Conservation (phyloP, 2,113 vertebrate species). For the Nibea coibor region DNA sequence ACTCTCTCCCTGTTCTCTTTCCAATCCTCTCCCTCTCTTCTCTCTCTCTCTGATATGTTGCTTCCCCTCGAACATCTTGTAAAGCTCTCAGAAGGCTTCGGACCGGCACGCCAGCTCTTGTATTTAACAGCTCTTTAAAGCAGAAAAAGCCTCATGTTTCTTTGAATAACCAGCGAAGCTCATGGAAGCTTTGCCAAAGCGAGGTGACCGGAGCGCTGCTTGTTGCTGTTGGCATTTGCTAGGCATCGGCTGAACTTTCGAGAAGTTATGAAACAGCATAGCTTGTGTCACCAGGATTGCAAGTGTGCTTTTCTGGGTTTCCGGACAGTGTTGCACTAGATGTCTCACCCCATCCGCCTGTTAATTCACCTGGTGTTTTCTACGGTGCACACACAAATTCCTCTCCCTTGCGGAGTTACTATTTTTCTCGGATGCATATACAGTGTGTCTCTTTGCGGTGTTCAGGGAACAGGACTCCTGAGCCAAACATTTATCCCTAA, state of each 20-base stretch:
- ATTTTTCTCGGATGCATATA: neutral
- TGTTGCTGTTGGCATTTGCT: constrained; percentile 71
- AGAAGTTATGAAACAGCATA: constrained; percentile 70
- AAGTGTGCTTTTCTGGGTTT: constrained; percentile 9
- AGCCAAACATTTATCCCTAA: neutral
- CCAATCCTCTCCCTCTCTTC: constrained; percentile 11
- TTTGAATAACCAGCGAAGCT: constrained; percentile 47
- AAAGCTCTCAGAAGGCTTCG: constrained; percentile 48
- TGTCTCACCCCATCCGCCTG: neutral
- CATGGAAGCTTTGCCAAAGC: constrained; percentile 42
- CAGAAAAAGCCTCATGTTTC: constrained; percentile 16
- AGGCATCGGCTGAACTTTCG: constrained; percentile 54
- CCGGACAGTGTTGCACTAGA: constrained; percentile 4
- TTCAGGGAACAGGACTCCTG: neutral
- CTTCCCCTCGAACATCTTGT: constrained; percentile 51
- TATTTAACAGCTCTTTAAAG: constrained; percentile 66
- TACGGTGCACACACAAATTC: neutral
- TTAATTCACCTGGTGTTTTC: neutral
- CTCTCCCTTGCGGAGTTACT: neutral
- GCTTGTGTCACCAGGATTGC: constrained; percentile 41
- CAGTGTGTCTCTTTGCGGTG: neutral
- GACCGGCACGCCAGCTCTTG: constrained; percentile 36
- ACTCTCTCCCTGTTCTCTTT: constrained; percentile 2
- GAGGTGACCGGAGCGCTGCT: constrained; percentile 54
- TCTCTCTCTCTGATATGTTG: constrained; percentile 6